Percentiles rank a stretch among this genome's conserved stretches.
Conservation (phyloP, 2,888 invertebrate genomes). For the Pogonocherus hispidulus region DNA sequence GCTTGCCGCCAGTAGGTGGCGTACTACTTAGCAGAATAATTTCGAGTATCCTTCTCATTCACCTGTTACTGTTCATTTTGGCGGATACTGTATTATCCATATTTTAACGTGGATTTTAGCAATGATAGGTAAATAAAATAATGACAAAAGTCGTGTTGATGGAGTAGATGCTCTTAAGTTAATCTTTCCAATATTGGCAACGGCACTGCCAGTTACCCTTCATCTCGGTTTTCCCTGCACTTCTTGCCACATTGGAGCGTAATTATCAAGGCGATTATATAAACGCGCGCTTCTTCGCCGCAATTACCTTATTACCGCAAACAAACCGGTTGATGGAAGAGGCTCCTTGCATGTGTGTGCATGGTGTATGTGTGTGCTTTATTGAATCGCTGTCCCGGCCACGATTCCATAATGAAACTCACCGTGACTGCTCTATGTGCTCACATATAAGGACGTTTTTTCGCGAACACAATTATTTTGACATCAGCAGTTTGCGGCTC, state of each 20-base stretch:
- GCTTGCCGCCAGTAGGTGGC: too few species aligned
- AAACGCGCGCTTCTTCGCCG: constrained; percentile 16
- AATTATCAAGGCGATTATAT: constrained; percentile 23
- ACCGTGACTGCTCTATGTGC: background rate
- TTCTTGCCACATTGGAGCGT: constrained; percentile 4
- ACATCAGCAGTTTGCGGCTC: background rate
- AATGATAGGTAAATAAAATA: too few species aligned
- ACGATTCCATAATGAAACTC: background rate
- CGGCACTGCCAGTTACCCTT: background rate
- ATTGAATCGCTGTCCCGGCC: constrained; percentile 5
- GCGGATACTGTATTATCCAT: too few species aligned
- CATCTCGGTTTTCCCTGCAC: background rate
- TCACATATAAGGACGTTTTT: background rate
- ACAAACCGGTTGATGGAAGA: constrained; percentile 24
- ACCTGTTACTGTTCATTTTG: too few species aligned
- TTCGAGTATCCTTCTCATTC: too few species aligned
- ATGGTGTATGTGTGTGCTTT: constrained; percentile 5
- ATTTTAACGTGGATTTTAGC: too few species aligned
- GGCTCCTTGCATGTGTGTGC: background rate
- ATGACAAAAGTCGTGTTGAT: too few species aligned
- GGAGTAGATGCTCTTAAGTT: too few species aligned
- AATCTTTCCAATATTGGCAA: background rate
- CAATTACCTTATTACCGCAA: constrained; percentile 27
- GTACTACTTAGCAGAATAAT: too few species aligned
- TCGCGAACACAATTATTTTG: background rate